Conservation (phyloP, 2,113 vertebrate species). For the Callithrix jacchus region DNA sequence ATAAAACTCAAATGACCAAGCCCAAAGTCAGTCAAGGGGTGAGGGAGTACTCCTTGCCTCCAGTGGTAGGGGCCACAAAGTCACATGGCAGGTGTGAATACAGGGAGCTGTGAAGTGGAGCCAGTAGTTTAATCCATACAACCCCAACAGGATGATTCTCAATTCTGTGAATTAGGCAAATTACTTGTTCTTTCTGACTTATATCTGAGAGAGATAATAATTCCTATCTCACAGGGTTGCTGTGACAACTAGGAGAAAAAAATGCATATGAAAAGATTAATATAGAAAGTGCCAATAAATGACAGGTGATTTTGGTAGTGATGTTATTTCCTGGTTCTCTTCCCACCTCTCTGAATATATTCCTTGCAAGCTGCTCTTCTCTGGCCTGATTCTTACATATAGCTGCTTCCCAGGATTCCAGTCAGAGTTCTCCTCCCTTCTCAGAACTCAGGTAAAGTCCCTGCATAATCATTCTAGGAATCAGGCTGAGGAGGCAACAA, state of each 20-base stretch:
- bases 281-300: not conserved
- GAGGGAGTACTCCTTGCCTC: not conserved
- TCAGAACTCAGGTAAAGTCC: not conserved
- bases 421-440: not conserved
- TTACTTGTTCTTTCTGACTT: not conserved
- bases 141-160: not conserved
- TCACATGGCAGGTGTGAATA: too few species aligned
- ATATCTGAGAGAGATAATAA: not conserved
- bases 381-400: not conserved
- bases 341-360: not conserved
- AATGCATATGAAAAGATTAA: not conserved
- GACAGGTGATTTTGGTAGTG: too few species aligned
- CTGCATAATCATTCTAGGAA: not conserved
- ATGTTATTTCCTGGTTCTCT: not conserved
- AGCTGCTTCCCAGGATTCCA: not conserved
- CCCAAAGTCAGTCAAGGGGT: not conserved
- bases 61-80: not conserved
- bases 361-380: not conserved
- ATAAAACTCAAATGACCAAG: not conserved
- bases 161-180: not conserved
- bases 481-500: not conserved
- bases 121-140: not conserved
- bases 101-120: not conserved
- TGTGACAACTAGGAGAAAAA: not conserved
- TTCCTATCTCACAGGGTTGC: not conserved